These are phyloP conservation scores for Pterocles orientalis DNA, from an alignment of 2,113 vertebrate species.

Conservation along the genomic window DNA sequence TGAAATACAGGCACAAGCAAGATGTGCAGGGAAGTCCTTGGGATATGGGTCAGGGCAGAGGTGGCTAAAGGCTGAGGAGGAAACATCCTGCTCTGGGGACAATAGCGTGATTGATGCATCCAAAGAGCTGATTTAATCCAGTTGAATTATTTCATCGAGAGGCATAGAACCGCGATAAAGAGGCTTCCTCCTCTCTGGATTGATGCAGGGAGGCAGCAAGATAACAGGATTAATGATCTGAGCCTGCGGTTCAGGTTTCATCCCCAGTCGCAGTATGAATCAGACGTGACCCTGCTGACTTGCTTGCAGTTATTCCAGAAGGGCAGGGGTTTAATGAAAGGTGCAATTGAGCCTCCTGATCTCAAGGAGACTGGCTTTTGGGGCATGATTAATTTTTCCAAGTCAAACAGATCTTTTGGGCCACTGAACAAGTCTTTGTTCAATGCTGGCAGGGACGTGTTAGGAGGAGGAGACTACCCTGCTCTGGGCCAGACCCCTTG, in stretches of 20 bases:
- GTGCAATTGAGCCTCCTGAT: constrained; percentile 50
- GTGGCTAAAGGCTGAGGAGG: constrained; percentile 41
- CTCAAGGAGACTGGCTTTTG: constrained; percentile 12
- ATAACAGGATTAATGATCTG: constrained; percentile 67
- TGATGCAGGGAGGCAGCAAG: constrained; percentile 58
- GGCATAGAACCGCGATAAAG: constrained; percentile 29
- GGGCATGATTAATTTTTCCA: constrained; percentile 49
- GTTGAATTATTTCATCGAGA: constrained; percentile 61
- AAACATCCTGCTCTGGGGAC: constrained; percentile 61
- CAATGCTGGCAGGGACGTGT: background rate
- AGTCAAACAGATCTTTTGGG: constrained; percentile 41
- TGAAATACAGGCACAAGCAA: background rate
- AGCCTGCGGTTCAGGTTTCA: constrained; percentile 23
- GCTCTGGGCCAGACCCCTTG: background rate
- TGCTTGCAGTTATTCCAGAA: constrained; percentile 30
- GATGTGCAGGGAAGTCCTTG: constrained; percentile 60
- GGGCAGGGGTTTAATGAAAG: constrained; percentile 49
- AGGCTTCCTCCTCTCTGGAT: constrained; percentile 48
- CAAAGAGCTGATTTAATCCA: constrained; percentile 52
- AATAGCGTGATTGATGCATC: constrained; percentile 49
- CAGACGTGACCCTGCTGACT: constrained; percentile 52
- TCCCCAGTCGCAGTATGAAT: constrained; percentile 15
- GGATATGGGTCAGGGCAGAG: constrained; percentile 51
- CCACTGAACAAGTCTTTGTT: constrained; percentile 51
- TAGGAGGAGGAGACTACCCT: constrained; percentile 34